phyloP scores from a whole-genome alignment of 64 coral and sea anemone species.

The Dendrophyllia cribrosa region DNA sequence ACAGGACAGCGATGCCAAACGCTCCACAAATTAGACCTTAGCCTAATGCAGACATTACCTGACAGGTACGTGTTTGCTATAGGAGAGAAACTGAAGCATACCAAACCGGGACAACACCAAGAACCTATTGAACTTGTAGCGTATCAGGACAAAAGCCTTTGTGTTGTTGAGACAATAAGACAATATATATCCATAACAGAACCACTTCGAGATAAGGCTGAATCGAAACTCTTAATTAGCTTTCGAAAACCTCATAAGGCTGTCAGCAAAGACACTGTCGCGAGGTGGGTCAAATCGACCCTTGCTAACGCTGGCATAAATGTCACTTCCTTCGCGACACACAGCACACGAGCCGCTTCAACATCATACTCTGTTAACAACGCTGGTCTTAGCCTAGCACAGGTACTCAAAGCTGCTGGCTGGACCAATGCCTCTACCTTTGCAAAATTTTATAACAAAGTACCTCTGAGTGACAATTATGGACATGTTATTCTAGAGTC shows the following conservation, averaged over 20 bases:
- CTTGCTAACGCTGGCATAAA: not conserved
- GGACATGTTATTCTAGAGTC: not conserved
- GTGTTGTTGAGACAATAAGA: too few species aligned
- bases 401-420: slow-evolving; percentile 17
- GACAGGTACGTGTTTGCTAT: not conserved
- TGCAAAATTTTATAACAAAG: slow-evolving; percentile 5
- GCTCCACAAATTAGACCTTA: slow-evolving; percentile 31
- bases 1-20: slow-evolving; percentile 52
- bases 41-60: slow-evolving; percentile 9
- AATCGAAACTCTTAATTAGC: slow-evolving; percentile 23
- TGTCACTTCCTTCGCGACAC: too few species aligned
- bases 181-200: slow-evolving; percentile 30
- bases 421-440: not conserved
- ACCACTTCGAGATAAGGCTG: not conserved
- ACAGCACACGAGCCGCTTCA: not conserved
- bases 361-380: not conserved
- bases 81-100: slow-evolving; percentile 28
- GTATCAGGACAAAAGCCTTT: slow-evolving; percentile 40
- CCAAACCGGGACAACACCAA: slow-evolving; percentile 1
- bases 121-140: slow-evolving; percentile 42
- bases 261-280: not conserved
- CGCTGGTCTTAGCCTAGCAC: not conserved
- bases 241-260: not conserved
- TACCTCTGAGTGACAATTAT: not conserved
- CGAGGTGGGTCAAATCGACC: slow-evolving; percentile 10